phyloP scores from a whole-genome alignment of 2,113 vertebrate genomes.

The Sigmodon hispidus region DNA sequence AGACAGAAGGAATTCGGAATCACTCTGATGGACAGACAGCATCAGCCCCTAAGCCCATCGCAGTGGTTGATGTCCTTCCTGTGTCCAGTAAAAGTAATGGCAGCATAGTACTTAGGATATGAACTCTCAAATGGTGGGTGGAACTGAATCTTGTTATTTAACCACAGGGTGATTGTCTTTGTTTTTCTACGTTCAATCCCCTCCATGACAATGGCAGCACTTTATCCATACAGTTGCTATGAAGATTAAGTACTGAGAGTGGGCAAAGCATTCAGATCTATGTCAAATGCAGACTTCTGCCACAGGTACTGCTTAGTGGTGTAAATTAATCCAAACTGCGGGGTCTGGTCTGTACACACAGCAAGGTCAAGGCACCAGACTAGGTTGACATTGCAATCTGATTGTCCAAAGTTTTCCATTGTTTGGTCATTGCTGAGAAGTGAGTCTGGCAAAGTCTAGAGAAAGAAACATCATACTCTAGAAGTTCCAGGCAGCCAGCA shows the following conservation, averaged over 20 bases:
- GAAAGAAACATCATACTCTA: no score
- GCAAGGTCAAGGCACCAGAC: background rate
- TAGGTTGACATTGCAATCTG: background rate
- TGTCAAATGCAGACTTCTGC: background rate
- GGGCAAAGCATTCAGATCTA: conserved; percentile 2
- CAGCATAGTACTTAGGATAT: background rate
- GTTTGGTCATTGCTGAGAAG: no score
- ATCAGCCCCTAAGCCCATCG: background rate
- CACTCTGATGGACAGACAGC: background rate
- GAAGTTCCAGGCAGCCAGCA: no score
- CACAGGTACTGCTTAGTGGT: background rate
- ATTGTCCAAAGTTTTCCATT: background rate
- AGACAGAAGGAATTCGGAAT: background rate
- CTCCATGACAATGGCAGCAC: background rate
- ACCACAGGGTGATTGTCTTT: conserved; percentile 6
- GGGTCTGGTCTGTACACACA: background rate
- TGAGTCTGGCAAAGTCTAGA: no score
- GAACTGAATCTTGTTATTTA: conserved; percentile 4
- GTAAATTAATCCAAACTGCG: background rate
- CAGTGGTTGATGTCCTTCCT: background rate
- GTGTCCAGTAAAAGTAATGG: background rate
- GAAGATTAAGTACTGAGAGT: background rate
- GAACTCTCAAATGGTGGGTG: conserved; percentile 3
- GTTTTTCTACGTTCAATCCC: background rate
- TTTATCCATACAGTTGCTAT: background rate